These are phyloP conservation scores for Aporrectodea caliginosa DNA, from an alignment of 1,140 invertebrate genomes.

Conservation along the genomic window DNA sequence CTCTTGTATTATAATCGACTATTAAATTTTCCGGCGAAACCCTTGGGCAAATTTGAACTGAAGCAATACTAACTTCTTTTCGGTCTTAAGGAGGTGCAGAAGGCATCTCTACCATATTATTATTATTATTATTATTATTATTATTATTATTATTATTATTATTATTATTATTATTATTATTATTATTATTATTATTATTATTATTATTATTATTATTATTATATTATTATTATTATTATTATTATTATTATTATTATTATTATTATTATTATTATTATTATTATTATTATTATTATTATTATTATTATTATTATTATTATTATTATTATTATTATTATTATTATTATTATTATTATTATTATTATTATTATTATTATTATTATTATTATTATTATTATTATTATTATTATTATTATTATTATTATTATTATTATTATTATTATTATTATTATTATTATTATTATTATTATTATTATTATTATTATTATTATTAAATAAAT, in stretches of 20 bases:
- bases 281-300: conserved; percentile 20
- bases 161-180: conserved; percentile 21
- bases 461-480: no score
- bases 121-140: neutral
- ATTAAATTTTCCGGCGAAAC: no score
- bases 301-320: conserved; percentile 19
- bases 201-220: conserved; percentile 3
- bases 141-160: conserved; percentile 1
- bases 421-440: no score
- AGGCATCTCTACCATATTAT: neutral
- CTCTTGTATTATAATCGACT: no score
- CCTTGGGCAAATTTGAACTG: no score
- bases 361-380: no score
- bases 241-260: conserved; percentile 22
- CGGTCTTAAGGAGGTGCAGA: no score
- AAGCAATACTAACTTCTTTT: no score
- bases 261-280: conserved; percentile 18
- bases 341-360: conserved; percentile 23
- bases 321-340: conserved; percentile 10
- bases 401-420: no score
- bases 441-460: no score
- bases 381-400: no score
- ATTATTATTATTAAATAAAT: no score
- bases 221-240: neutral
- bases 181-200: conserved; percentile 19